These are phyloP conservation scores for Crax fasciolata DNA, from an alignment of 2,797 vertebrate species.

Conservation along the genomic window DNA sequence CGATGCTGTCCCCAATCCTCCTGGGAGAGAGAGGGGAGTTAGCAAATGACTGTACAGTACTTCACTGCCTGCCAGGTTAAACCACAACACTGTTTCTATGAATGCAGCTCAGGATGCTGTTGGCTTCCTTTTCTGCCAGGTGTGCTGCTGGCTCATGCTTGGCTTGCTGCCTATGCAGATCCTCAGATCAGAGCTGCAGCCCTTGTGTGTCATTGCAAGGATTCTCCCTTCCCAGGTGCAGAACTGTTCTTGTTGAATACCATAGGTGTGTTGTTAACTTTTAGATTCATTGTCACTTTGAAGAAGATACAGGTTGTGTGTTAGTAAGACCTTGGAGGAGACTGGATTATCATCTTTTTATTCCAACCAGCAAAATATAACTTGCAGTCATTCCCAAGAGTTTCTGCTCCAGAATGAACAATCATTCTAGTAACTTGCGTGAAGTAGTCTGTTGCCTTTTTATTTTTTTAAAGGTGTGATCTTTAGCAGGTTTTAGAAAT, in stretches of 20 bases:
- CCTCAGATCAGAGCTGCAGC: background rate
- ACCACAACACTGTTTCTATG: background rate
- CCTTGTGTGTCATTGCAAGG: background rate
- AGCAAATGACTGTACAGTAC: background rate
- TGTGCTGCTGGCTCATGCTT: accelerated
- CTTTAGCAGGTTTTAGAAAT: too few species aligned
- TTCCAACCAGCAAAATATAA: too few species aligned
- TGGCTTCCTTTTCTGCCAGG: background rate
- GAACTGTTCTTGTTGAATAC: background rate
- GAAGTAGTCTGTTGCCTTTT: too few species aligned
- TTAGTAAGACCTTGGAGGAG: too few species aligned
- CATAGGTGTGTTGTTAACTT: background rate
- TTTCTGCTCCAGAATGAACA: too few species aligned
- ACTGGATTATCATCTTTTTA: too few species aligned
- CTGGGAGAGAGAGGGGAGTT: background rate
- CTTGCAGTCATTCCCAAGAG: too few species aligned
- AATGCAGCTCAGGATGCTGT: background rate
- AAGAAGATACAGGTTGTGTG: too few species aligned
- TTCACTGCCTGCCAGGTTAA: background rate
- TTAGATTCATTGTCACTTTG: too few species aligned
- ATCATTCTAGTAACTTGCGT: too few species aligned
- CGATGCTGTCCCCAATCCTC: background rate
- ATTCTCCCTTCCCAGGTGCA: background rate
- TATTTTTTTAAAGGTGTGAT: too few species aligned
- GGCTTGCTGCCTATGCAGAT: background rate